phyloP scores from a whole-genome alignment of 2,888 invertebrate genomes.

The Arenicola marina region DNA sequence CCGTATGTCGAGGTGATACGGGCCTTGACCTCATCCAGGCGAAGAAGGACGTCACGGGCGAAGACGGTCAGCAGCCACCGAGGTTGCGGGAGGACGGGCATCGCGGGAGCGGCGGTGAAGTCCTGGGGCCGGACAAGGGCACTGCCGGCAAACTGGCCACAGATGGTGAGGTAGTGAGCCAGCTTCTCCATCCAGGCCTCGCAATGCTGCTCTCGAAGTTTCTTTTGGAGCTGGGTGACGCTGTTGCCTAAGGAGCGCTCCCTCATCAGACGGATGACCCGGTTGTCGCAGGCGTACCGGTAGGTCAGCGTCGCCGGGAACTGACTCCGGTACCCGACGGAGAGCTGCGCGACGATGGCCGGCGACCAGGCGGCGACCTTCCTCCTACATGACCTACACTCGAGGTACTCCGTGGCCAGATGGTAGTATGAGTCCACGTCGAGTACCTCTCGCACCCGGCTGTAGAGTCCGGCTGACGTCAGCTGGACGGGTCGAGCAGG shows the following conservation, averaged over 20 bases:
- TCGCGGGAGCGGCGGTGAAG: no score
- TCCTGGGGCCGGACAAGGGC: no score
- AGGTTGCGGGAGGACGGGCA: no score
- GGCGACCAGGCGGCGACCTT: slow-evolving; percentile 28
- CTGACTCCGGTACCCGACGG: slow-evolving; percentile 23
- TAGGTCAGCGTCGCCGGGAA: slow-evolving; percentile 35
- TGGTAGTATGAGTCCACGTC: slow-evolving; percentile 35
- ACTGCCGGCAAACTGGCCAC: slow-evolving; percentile 1
- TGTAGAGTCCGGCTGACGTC: slow-evolving; percentile 27
- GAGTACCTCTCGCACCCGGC: slow-evolving; percentile 26
- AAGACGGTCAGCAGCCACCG: no score
- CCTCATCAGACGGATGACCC: slow-evolving; percentile 27
- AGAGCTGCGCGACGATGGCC: slow-evolving; percentile 33
- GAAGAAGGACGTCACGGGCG: no score
- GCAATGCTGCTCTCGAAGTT: slow-evolving; percentile 32
- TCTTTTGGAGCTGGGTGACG: slow-evolving; percentile 25
- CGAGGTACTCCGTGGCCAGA: slow-evolving; percentile 31
- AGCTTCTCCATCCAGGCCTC: slow-evolving; percentile 23
- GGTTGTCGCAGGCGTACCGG: slow-evolving; percentile 27
- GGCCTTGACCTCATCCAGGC: no score
- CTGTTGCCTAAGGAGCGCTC: slow-evolving; percentile 35
- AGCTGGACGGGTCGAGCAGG: slow-evolving; percentile 10
- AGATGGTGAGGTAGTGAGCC: slow-evolving; percentile 23
- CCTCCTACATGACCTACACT: slow-evolving; percentile 23
- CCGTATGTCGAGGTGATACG: no score